Evolutionary conservation across 2,113 vertebrate genomes (phyloP).

Genomic region (Labeo catla): DNA sequence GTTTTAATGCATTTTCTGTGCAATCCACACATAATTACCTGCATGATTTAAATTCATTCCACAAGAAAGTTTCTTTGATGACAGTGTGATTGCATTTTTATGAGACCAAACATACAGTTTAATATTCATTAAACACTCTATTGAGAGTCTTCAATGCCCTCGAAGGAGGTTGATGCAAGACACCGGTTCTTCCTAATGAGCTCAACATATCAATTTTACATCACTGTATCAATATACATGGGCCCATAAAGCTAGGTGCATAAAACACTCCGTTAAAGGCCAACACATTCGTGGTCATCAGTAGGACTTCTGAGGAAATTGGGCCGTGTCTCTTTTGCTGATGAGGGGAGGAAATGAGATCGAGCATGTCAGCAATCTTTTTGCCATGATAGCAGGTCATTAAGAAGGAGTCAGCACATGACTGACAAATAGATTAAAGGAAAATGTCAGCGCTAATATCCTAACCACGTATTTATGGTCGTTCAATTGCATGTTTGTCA

Average conservation of each 20-base stretch:
- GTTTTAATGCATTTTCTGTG: background rate
- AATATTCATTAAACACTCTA: constrained; percentile 22
- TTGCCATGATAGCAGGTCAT: constrained; percentile 31
- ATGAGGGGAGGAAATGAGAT: constrained; percentile 9
- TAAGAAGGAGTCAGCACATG: constrained; percentile 32
- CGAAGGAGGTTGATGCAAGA: constrained; percentile 27
- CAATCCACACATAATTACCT: constrained; percentile 14
- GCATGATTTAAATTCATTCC: constrained; percentile 11
- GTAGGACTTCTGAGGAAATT: background rate
- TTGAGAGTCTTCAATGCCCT: constrained; percentile 9
- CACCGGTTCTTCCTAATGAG: constrained; percentile 2
- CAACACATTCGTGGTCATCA: background rate
- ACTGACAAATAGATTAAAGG: constrained; percentile 59
- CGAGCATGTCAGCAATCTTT: constrained; percentile 11
- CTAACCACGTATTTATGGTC: constrained; percentile 52
- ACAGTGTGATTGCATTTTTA: constrained; percentile 21
- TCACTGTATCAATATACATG: constrained; percentile 27
- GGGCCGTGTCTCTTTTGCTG: constrained; percentile 9
- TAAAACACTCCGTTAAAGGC: background rate
- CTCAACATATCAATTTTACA: constrained; percentile 40
- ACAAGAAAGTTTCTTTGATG: constrained; percentile 3
- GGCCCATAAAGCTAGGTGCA: constrained; percentile 14
- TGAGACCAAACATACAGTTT: constrained; percentile 13
- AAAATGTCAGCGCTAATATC: constrained; percentile 63
- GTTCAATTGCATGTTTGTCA: constrained; percentile 54